phyloP scores from a whole-genome alignment of 1,140 invertebrate species.

The Lamellibrachia luymesi region DNA sequence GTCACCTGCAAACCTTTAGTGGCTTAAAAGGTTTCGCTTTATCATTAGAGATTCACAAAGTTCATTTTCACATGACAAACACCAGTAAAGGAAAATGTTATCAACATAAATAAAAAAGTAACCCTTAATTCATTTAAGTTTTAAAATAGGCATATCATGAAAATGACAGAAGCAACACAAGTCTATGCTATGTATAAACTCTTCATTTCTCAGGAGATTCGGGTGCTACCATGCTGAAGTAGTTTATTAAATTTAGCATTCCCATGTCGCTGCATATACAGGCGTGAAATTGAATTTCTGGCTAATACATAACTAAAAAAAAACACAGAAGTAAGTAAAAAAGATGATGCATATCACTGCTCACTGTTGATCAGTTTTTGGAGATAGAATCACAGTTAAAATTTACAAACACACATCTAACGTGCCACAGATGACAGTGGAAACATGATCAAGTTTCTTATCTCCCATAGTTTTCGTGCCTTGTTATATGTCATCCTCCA shows the following conservation, averaged over 20 bases:
- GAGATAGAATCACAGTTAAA: background rate
- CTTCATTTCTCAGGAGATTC: background rate
- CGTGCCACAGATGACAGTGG: background rate
- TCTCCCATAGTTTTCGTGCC: background rate
- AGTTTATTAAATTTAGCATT: background rate
- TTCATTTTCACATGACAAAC: too few species aligned
- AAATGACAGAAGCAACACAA: background rate
- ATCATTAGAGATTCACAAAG: too few species aligned
- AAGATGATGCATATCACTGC: background rate
- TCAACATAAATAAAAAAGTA: too few species aligned
- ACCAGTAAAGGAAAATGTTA: too few species aligned
- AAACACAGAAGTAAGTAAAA: too few species aligned
- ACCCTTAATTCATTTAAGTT: too few species aligned
- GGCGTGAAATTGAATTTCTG: background rate
- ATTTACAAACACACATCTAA: background rate
- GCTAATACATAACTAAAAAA: background rate
- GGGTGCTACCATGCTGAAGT: background rate
- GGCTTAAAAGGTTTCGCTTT: too few species aligned
- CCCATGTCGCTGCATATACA: background rate
- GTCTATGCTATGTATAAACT: background rate
- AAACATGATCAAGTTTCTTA: background rate
- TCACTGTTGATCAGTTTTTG: background rate
- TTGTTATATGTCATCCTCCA: background rate
- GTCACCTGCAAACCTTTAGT: too few species aligned
- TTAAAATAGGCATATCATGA: background rate